These are phyloP conservation scores for Drosophila cyrtoloma DNA, from an alignment of 2,888 invertebrate species.

Conservation along the genomic window DNA sequence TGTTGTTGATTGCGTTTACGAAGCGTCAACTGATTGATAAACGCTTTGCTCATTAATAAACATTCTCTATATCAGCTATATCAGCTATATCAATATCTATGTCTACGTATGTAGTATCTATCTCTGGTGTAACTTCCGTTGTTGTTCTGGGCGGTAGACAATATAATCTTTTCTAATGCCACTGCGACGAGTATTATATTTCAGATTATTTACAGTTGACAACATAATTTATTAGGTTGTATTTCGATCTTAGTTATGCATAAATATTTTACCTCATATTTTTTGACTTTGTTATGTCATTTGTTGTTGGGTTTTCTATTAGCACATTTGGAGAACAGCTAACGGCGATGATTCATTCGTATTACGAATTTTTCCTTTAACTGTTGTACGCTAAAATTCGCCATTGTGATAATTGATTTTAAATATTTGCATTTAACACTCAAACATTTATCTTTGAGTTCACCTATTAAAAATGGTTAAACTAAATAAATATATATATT, in stretches of 20 bases:
- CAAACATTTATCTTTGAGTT: background rate
- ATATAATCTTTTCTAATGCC: background rate
- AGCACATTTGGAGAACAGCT: slow-evolving; percentile 2
- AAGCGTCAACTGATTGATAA: background rate
- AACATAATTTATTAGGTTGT: background rate
- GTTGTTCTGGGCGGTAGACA: background rate
- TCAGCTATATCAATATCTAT: background rate
- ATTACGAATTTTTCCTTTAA: slow-evolving; percentile 27
- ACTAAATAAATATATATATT: background rate
- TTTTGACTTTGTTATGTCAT: slow-evolving; percentile 7
- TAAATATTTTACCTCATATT: background rate
- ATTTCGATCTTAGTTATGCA: background rate
- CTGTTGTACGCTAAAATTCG: slow-evolving; percentile 50
- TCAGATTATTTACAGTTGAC: background rate
- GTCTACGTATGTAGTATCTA: background rate
- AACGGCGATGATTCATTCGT: slow-evolving; percentile 1
- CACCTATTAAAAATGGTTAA: background rate
- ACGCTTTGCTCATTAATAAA: background rate
- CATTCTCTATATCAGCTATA: background rate
- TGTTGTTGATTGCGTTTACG: background rate
- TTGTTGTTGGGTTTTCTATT: background rate
- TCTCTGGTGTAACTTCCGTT: background rate
- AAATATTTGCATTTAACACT: slow-evolving; percentile 65
- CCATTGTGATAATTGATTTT: slow-evolving; percentile 46
- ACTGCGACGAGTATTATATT: background rate